A percentile compares a stretch with the other conserved stretches of the same genome.
Evolutionary conservation across 2,888 invertebrate genomes (phyloP).

Genomic region (Monochamus alternatus): DNA sequence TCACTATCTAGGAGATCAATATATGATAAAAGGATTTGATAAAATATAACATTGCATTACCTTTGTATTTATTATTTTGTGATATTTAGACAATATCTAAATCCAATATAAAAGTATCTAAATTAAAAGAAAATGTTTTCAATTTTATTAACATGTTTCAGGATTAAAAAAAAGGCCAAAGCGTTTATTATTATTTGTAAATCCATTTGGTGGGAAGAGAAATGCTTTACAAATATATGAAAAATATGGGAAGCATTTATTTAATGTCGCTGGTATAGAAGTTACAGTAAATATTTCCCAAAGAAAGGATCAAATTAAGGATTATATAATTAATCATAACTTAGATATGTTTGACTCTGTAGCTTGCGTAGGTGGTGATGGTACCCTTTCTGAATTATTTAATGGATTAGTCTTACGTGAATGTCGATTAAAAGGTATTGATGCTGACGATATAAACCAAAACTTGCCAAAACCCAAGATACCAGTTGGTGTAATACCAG

Average conservation of each 20-base stretch:
- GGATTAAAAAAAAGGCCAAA: conserved; percentile 77
- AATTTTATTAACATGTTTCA: conserved; percentile 60
- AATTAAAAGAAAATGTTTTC: neutral
- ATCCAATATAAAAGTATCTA: too few species aligned
- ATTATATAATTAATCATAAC: conserved; percentile 76
- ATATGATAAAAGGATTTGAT: neutral
- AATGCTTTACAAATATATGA: conserved; percentile 83
- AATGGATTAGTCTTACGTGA: conserved; percentile 80
- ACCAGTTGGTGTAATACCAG: conserved; percentile 77
- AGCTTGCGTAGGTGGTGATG: conserved; percentile 90
- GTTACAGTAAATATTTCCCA: conserved; percentile 81
- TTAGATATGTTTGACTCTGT: conserved; percentile 79
- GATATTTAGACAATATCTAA: too few species aligned
- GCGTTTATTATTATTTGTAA: conserved; percentile 84
- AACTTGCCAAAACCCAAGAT: conserved; percentile 72
- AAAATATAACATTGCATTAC: neutral
- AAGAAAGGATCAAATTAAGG: conserved; percentile 84
- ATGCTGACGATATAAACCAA: conserved; percentile 73
- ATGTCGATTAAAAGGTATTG: conserved; percentile 73
- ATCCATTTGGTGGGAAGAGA: conserved; percentile 88
- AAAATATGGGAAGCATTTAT: conserved; percentile 80
- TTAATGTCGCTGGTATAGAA: conserved; percentile 78
- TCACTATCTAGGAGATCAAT: neutral
- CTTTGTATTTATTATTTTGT: neutral
- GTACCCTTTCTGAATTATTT: conserved; percentile 86